Conservation (phyloP, 2,113 vertebrate genomes). For the Ictalurus punctatus region DNA sequence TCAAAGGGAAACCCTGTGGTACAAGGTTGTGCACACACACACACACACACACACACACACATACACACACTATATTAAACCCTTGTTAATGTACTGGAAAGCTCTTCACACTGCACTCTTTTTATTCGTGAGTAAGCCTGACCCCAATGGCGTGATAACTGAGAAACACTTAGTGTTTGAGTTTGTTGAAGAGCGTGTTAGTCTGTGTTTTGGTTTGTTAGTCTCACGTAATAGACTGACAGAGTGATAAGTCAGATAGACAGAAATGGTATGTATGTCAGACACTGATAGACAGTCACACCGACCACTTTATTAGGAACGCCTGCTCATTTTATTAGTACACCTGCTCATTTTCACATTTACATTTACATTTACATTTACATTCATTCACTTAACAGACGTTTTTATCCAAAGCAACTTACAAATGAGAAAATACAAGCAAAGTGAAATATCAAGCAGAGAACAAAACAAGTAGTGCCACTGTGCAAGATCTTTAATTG, state of each 20-base stretch:
- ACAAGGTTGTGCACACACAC: background rate
- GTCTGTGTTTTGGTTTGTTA: background rate
- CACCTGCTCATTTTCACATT: too few relatives aligned
- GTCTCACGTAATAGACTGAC: background rate
- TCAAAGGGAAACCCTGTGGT: background rate
- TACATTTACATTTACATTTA: too few relatives aligned
- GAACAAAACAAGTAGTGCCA: too few relatives aligned
- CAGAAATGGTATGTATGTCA: background rate
- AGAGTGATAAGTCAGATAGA: background rate
- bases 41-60: constrained; percentile 10
- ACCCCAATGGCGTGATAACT: background rate
- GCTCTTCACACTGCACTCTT: background rate
- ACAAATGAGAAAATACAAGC: too few relatives aligned
- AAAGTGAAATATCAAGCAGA: too few relatives aligned
- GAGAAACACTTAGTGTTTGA: background rate
- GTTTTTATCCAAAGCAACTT: too few relatives aligned
- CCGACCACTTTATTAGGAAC: background rate
- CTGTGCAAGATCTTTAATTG: too few relatives aligned
- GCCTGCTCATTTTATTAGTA: background rate
- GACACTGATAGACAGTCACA: background rate
- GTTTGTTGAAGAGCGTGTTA: background rate
- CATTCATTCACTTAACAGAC: too few relatives aligned
- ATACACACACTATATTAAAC: constrained; percentile 5
- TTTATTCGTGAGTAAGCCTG: background rate
- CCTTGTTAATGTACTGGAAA: background rate